These are phyloP conservation scores for Linyphia triangularis DNA, from an alignment of 2,888 invertebrate species.

Conservation along the genomic window DNA sequence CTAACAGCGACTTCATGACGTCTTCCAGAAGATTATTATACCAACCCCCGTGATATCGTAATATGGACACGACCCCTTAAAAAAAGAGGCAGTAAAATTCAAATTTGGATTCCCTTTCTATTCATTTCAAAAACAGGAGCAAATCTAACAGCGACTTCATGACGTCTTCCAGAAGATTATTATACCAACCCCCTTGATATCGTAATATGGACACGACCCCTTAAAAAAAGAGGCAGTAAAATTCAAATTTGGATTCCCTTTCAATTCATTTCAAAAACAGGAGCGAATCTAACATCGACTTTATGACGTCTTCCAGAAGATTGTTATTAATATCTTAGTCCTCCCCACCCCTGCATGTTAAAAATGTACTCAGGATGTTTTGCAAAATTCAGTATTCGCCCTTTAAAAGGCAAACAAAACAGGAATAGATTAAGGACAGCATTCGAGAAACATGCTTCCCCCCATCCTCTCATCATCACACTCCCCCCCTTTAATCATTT, in stretches of 20 bases:
- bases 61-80: background rate
- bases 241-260: constrained; percentile 7
- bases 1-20: no score
- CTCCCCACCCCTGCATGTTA: background rate
- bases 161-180: constrained; percentile 28
- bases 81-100: background rate
- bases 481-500: constrained; percentile 7
- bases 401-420: constrained; percentile 41
- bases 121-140: constrained; percentile 7
- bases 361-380: constrained; percentile 36
- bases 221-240: background rate
- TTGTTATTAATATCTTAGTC: constrained; percentile 45
- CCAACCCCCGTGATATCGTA: no score
- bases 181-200: background rate
- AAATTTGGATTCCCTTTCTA: constrained; percentile 14
- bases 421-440: constrained; percentile 31
- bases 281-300: constrained; percentile 20
- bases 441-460: background rate
- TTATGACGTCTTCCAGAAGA: constrained; percentile 31
- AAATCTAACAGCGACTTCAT: constrained; percentile 36
- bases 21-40: no score
- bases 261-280: constrained; percentile 12
- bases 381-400: background rate
- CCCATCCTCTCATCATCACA: background rate
- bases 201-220: background rate